Evolutionary conservation across 2,113 vertebrate genomes (phyloP), one percentile per base, ranked within the genome.

Genomic region (Empidonax alnorum): DNA sequence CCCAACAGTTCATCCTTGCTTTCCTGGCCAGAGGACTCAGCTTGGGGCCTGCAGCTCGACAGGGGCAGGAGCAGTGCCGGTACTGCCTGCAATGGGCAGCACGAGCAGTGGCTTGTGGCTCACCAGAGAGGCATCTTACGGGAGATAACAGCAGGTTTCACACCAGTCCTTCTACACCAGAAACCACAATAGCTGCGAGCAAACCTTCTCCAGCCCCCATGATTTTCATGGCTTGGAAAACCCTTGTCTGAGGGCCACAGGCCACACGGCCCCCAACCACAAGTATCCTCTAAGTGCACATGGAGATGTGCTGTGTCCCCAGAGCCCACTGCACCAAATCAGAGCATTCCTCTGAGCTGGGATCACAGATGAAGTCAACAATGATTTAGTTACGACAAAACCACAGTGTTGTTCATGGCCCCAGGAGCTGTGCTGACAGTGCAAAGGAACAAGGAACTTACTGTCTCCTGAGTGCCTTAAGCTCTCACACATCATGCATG

Each of bases 231-330:
- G 83, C 37, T 94, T 86, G 24, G 83, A 76, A 86, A 87, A 88
- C 9, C 52, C 63, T 61, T 62, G 55, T 86, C 44, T 93, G 61
- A 79, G 50, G 49, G 52, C 84, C 79, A 88, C 78, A 85, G 31
- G 44, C 80, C 90, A 72, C 56, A 62, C 7, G 37, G 78, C 88
- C 73, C 89, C 39, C 83, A 90, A 92, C 94, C 96, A 95, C 90
- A 92, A 62, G 56, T 41, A 72, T 90, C 79, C 75, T 87, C 65
- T 41, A n/a, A 41, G 71, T 24, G 28, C 30, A 77, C 35, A 63
- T 14, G 47, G 47, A 88, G 44, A 75, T n/a, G 53, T 4, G 20
- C 9, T 65, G 56, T 31, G 47, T 67, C 68, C 56, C 62, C 59
- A 67, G 0, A 89, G 76, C 63, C 87, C 85, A 83, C 47, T 86